Base-by-base conservation (phyloP, 2,797 vertebrate species). In the Tragelaphus eurycerus region DNA sequence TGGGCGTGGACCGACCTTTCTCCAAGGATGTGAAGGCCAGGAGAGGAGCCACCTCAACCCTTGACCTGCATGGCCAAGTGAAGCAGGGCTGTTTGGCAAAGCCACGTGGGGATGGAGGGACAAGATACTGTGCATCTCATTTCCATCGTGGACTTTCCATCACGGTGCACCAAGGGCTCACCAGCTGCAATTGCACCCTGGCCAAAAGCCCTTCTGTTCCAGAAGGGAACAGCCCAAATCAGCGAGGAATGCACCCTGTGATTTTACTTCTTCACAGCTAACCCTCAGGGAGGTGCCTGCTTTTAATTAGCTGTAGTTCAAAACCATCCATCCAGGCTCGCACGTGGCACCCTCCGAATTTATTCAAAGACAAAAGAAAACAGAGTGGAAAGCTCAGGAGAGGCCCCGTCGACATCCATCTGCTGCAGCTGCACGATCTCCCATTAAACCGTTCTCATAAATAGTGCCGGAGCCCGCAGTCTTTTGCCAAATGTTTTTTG, bases 301-400 rank as follows among this genome's bases (percentile, higher is more conserved):
- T 95, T 95, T 96, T 95, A 90, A 92, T 89, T 83, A 97, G 95
- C 88, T 90, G 54, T 90, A 59, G 82, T 96, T 97, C 95, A 95
- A 89, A 98, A 90, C 79, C 96, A 97, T 62, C 93, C 96, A 93
- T 81, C 87, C 85, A 87, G 46, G 52, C 87, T 89, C 3, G 0
- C 96, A 95, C 55, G 9, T 48, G 96, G 93, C 88, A 78, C 94
- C 74, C 97, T 89, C 95, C 1, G 15, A 93, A 84, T 93, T 43
- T 81, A 95, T 95, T 92, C 97, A 95, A 93, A 98, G 93, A 98
- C 96, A 97, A 97, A 98, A 82, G 88, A 93, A 98, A 97, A 81
- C 93, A 96, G 93, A 91, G 27, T 10, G 84, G 85, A 90, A 54
- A 43, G 29, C 87, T 84, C 88, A 6, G 4, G 79, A 95, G 95